Conservation (phyloP, 2,797 vertebrate species). For the Echeneis naucrates region DNA sequence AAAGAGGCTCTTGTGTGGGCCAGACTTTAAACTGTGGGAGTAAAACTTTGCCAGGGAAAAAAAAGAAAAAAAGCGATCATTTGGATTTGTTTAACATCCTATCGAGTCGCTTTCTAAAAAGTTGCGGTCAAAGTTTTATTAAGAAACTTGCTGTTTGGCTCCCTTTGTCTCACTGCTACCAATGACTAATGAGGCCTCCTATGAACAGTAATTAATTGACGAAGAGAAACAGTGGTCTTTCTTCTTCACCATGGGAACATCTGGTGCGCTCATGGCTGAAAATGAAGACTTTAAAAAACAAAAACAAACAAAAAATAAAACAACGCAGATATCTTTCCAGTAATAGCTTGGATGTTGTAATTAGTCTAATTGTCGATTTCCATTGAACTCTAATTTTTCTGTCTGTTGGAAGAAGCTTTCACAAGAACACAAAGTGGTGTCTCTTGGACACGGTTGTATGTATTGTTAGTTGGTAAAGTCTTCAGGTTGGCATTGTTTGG, state of each 20-base stretch:
- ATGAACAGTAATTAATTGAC: constrained; percentile 46
- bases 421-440: constrained; percentile 18
- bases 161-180: constrained; percentile 4
- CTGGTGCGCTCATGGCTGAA: constrained; percentile 9
- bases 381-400: not conserved
- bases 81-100: constrained; percentile 2
- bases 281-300: constrained; percentile 6
- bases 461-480: not conserved
- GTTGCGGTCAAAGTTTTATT: not conserved
- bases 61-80: not conserved
- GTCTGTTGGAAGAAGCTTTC: not conserved
- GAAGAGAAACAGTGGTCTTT: constrained; percentile 29
- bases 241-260: constrained; percentile 23
- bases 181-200: constrained; percentile 47
- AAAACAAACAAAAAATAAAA: too few relatives aligned
- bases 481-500: constrained; percentile 17
- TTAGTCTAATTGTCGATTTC: constrained; percentile 15
- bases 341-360: constrained; percentile 7
- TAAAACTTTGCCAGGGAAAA: not conserved
- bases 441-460: not conserved
- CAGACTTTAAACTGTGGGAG: not conserved
- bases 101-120: not conserved
- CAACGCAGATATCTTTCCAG: constrained; percentile 1
- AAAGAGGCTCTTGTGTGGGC: constrained; percentile 1
- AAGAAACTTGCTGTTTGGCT: constrained; percentile 30